Percentiles rank a stretch among this genome's conserved stretches.
Conservation (phyloP, 2,888 invertebrate species). For the Subacronicta megacephala region DNA sequence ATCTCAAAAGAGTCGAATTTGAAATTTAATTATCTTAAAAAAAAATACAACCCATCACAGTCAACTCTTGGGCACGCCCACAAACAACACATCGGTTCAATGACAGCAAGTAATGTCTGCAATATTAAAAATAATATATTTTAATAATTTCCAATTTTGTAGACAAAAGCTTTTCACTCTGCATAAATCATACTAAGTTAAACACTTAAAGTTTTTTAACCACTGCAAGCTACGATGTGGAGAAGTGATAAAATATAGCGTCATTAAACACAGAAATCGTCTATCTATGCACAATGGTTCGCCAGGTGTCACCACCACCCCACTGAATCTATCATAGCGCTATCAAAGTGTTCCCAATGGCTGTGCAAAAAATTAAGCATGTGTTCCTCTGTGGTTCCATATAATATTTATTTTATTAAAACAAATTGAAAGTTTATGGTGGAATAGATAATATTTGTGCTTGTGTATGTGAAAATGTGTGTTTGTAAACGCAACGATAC, state of each 20-base stretch:
- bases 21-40: too few relatives aligned
- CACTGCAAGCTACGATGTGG: slow-evolving; percentile 43
- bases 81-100: neutral
- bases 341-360: slow-evolving; percentile 56
- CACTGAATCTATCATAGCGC: slow-evolving; percentile 65
- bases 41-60: too few relatives aligned
- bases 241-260: slow-evolving; percentile 66
- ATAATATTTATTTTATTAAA: neutral
- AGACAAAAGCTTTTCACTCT: slow-evolving; percentile 7
- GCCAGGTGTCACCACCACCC: slow-evolving; percentile 62
- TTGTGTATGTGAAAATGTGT: too few relatives aligned
- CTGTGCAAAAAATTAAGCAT: slow-evolving; percentile 51
- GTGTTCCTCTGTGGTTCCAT: slow-evolving; percentile 44
- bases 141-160: neutral
- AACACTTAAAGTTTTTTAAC: slow-evolving; percentile 43
- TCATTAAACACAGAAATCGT: slow-evolving; percentile 61
- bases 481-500: too few relatives aligned
- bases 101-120: neutral
- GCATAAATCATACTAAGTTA: slow-evolving; percentile 39
- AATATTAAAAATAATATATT: neutral
- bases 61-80: too few relatives aligned
- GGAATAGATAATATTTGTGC: too few relatives aligned
- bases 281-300: slow-evolving; percentile 57
- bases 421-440: too few relatives aligned
- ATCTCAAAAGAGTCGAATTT: too few relatives aligned